Evolutionary conservation across 2,888 invertebrate genomes (phyloP), one percentile per base, ranked within the genome.

Genomic region (Ctenicera cuprea): DNA sequence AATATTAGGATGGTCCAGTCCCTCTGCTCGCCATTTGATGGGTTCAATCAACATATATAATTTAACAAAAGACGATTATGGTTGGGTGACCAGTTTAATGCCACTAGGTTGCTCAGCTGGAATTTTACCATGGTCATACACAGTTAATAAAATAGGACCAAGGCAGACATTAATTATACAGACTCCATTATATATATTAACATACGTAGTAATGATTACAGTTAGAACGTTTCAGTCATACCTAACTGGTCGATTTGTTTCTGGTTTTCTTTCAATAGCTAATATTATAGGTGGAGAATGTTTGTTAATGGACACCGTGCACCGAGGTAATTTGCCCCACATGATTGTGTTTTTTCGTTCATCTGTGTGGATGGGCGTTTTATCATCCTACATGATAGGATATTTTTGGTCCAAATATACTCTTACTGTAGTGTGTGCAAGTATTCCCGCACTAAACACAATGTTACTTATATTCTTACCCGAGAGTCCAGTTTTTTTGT

Each of bases 401-500:
- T 41, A 75, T 16, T 62, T 71, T 16, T 73, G 76, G 16, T 30
- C 65, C 0, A 67, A 71, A 16, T 33, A 26, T n/a, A 66, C 57
- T 8, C 61, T 78, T 11, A 73, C 78, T 3, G 8, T 77, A 18
- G 30, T 78, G 3, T 76, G 72, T 61, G 71, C 70, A 11, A 26
- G 41, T 0, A 75, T 80, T 43, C 77, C 79, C 0, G 16, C 77
- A 7, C 1, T 80, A 48, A 78, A 77, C 61, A 75, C 76, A 20
- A 16, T 79, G 9, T 48, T 81, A 37, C 66, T 82, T 0, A 45
- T 71, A 1, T 20, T 78, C 0, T 66, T 80, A 37, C 82, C 80
- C 0, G 85, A 84, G 76, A 83, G 83, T 70, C 84, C 85, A 0
- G 81, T 82, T 4, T 80, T 76, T 76, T 66, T 84, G 18, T 82